phyloP scores from a whole-genome alignment of 2,113 vertebrate species.

The Chaetorhynchus papuensis region DNA sequence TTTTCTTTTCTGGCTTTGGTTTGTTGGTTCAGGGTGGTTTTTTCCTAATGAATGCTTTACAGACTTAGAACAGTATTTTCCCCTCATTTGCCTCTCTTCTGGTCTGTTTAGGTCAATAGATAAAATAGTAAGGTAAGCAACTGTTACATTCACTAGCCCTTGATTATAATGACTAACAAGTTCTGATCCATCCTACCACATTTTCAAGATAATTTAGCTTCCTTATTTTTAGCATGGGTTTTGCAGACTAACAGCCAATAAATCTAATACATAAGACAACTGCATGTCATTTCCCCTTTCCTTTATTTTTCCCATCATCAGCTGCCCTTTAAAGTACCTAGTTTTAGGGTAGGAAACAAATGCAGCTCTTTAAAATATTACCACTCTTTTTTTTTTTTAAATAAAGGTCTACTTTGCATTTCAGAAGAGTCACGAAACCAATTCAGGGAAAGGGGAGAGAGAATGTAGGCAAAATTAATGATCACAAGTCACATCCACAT shows the following conservation, averaged over 20 bases:
- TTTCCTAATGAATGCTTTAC: neutral
- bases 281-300: neutral
- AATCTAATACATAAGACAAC: neutral
- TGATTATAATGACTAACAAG: neutral
- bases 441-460: neutral
- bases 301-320: neutral
- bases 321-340: neutral
- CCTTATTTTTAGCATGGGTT: neutral
- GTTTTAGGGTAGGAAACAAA: neutral
- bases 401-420: neutral
- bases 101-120: neutral
- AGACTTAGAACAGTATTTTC: neutral
- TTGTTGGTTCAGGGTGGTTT: neutral
- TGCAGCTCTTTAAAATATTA: neutral
- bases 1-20: neutral
- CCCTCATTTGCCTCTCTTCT: neutral
- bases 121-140: neutral
- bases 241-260: neutral
- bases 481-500: neutral
- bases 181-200: neutral
- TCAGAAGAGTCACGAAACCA: neutral
- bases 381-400: no score
- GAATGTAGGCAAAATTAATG: neutral
- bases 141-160: neutral
- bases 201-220: neutral